A percentile compares a stretch with the other conserved stretches of the same genome.
Evolutionary conservation across 53 echinoderm and acorn worm genomes (phyloP).

Genomic region (Crossaster papposus): DNA sequence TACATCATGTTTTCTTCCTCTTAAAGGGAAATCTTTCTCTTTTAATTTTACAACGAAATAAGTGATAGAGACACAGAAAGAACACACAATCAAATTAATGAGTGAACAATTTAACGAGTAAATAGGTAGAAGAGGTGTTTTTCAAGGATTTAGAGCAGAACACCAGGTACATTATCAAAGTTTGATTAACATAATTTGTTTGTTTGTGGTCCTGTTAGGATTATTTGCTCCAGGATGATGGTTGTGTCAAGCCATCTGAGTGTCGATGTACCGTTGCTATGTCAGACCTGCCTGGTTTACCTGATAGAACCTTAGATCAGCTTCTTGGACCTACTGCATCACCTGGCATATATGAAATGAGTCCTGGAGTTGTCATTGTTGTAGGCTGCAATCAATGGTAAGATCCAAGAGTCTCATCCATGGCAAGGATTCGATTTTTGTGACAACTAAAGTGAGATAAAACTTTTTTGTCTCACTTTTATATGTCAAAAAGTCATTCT

Average conservation of each 20-base stretch:
- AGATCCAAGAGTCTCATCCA: background rate
- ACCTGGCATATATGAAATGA: slow-evolving; percentile 16
- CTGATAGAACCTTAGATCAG: background rate
- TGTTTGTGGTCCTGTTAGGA: background rate
- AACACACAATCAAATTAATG: no score
- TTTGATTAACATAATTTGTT: background rate
- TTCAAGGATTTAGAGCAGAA: background rate
- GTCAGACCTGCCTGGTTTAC: slow-evolving; percentile 23
- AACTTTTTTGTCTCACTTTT: background rate
- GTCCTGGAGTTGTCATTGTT: slow-evolving; percentile 11
- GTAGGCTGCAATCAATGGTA: slow-evolving; percentile 15
- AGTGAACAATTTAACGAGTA: no score
- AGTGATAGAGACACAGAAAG: no score
- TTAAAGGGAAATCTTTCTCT: no score
- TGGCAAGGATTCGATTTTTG: background rate
- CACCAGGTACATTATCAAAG: no score
- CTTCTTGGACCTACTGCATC: background rate
- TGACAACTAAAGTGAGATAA: background rate
- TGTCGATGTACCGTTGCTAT: slow-evolving; percentile 55
- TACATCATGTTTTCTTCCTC: no score
- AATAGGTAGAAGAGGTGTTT: background rate
- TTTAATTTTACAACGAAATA: no score
- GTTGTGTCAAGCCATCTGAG: slow-evolving; percentile 60
- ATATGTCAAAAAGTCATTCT: no score
- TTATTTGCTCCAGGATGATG: slow-evolving; percentile 59